Evolutionary conservation across 2,797 vertebrate genomes (phyloP).

Genomic region (Alcedo quadribrachys): DNA sequence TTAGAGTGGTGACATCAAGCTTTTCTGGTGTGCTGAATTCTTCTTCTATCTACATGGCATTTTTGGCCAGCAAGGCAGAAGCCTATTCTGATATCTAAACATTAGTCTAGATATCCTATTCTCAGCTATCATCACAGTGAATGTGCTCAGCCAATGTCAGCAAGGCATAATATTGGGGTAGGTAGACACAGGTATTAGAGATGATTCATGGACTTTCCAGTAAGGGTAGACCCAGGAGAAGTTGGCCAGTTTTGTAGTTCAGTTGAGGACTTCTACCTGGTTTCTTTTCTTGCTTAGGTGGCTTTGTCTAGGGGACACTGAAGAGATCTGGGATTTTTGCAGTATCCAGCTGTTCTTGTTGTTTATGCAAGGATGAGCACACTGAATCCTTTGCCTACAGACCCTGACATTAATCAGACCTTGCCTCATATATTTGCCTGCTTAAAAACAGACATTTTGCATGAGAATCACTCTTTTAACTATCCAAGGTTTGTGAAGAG

Average conservation of each 20-base stretch:
- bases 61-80: background rate
- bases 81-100: background rate
- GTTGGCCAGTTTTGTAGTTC: background rate
- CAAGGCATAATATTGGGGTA: background rate
- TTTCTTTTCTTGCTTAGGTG: background rate
- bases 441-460: background rate
- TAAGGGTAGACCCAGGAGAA: background rate
- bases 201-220: background rate
- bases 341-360: background rate
- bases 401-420: background rate
- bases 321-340: background rate
- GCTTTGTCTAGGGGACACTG: background rate
- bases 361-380: background rate
- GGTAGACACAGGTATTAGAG: background rate
- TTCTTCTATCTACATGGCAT: background rate
- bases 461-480: background rate
- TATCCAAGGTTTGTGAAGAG: background rate
- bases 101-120: background rate
- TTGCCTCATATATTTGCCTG: background rate
- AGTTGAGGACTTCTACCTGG: background rate
- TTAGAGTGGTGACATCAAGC: background rate
- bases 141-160: background rate
- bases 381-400: background rate
- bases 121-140: rapidly evolving
- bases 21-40: background rate